Conservation (phyloP, 2,113 vertebrate genomes). For the Pachyramphus minor region DNA sequence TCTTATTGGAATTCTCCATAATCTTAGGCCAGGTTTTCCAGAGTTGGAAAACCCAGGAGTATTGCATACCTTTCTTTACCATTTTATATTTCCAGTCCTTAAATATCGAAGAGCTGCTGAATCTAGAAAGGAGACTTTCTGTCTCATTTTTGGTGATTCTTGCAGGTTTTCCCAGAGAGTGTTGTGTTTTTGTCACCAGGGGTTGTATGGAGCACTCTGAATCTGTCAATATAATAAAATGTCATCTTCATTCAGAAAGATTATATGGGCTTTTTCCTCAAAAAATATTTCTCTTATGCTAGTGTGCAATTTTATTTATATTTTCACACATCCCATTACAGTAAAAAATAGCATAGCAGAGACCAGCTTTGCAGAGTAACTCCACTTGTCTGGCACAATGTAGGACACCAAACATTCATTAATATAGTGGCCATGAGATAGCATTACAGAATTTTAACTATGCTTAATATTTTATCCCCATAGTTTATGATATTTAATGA, state of each 20-base stretch:
- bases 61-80: constrained; percentile 63
- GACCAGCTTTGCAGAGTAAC: neutral
- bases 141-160: constrained; percentile 52
- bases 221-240: constrained; percentile 67
- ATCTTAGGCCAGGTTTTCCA: constrained; percentile 47
- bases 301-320: neutral
- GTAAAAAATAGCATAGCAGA: neutral
- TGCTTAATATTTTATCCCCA: neutral
- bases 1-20: neutral
- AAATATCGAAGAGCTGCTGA: constrained; percentile 46
- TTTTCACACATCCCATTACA: neutral
- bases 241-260: constrained; percentile 54
- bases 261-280: neutral
- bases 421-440: neutral
- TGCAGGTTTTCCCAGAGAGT: constrained; percentile 11
- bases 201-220: constrained; percentile 47
- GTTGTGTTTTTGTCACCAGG: constrained; percentile 5
- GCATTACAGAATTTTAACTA: neutral
- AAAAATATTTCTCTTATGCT: neutral
- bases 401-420: accelerated
- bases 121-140: constrained; percentile 61
- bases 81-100: constrained; percentile 67
- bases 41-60: constrained; percentile 46
- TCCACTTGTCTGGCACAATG: accelerated
- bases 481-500: neutral